Base-by-base conservation (phyloP, 2,797 vertebrate species). In the Notamacropus eugenii region DNA sequence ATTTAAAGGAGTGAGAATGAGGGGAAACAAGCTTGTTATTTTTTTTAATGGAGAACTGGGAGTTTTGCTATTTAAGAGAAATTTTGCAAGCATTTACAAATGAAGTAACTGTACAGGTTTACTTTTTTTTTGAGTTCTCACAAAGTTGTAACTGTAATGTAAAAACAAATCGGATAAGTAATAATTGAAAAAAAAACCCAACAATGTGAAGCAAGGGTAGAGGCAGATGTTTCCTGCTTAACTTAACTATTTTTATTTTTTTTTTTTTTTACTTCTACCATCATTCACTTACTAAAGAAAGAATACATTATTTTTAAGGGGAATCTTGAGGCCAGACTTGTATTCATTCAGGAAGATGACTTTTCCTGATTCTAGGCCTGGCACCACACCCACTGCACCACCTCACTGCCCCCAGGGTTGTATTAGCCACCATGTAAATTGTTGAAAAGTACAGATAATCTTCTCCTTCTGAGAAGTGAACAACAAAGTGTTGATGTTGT, bases 401-500 rank as follows among this genome's bases (percentile, higher is more conserved):
- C 5, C 14, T n/a, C 5, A 13, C 34, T n/a, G 14, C 34, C 34
- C 58, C 28, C 29, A 9, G 28, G 9, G 9, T 29, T 59, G 0
- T n/a, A 67, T 67, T n/a, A 67, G 14, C 14, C 22, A 58, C 0
- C 54, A 24, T 46, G 22, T 55, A 96, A 95, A 91, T 0, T 67
- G n/a, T 9, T 55, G 22, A 93, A 55, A 22, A 90, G 2, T 94
- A 54, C 28, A 55, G 94, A 95, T 93, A 90, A 34, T 3, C 22
- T 40, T 94, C 57, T 94, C 50, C 74, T 82, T 58, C 56, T 54
- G 92, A 57, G 92, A 97, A 95, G 0, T 1, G 54, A 96, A 94
- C 14, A 96, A 97, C 93, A 0, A 92, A 0, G 19, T 93, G 93
- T 95, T 97, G 92, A 94, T 97, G 93, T 96, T 19, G 3, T 29